phyloP scores from a whole-genome alignment of 2,888 invertebrate genomes.

The Amiota minor region DNA sequence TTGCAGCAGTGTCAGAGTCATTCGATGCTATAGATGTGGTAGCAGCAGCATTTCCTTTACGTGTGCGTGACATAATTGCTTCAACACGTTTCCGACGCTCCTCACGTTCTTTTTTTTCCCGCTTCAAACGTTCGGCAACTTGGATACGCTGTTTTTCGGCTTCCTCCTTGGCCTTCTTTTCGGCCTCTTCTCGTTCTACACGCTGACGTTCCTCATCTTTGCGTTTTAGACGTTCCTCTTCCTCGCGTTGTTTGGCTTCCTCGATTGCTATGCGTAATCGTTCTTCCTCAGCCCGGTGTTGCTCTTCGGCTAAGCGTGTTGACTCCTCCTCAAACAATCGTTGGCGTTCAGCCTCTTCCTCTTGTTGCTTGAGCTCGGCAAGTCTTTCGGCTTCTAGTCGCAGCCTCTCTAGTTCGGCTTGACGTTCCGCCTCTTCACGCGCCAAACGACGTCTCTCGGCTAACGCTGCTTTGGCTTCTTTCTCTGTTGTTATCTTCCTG shows the following conservation, averaged over 20 bases:
- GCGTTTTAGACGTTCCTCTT: constrained; percentile 83
- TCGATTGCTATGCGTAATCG: constrained; percentile 88
- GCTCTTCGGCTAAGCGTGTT: constrained; percentile 83
- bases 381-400: constrained; percentile 83
- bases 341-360: constrained; percentile 88
- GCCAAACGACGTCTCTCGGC: constrained; percentile 91
- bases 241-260: constrained; percentile 84
- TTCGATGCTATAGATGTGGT: constrained; percentile 61
- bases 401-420: constrained; percentile 88
- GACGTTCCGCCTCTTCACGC: constrained; percentile 91
- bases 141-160: constrained; percentile 88
- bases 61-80: constrained; percentile 93
- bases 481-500: constrained; percentile 88
- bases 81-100: constrained; percentile 92
- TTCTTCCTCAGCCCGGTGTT: constrained; percentile 87
- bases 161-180: constrained; percentile 86
- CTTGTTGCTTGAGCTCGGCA: constrained; percentile 81
- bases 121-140: constrained; percentile 85
- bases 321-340: constrained; percentile 87
- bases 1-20: constrained; percentile 42
- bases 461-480: constrained; percentile 93
- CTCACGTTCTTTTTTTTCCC: constrained; percentile 91
- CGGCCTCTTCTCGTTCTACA: constrained; percentile 83
- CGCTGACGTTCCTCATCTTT: constrained; percentile 79
- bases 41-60: constrained; percentile 71